A percentile compares a stretch with the other conserved stretches of the same genome.
phyloP scores from a whole-genome alignment of 2,113 vertebrate species.

The Caranx melampygus region DNA sequence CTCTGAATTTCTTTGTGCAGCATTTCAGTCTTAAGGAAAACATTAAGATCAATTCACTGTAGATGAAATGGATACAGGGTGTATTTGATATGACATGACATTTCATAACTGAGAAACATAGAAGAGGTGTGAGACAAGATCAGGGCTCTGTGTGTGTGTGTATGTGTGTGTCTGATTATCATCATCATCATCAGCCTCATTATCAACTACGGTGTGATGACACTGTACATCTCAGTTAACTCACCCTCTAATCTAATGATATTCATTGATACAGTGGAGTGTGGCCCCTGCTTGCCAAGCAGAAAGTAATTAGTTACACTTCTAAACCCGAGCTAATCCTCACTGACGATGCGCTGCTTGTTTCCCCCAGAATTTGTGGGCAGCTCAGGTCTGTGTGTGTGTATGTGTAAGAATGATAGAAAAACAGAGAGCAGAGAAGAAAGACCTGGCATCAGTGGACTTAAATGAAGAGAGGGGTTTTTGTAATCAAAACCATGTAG shows the following conservation, averaged over 20 bases:
- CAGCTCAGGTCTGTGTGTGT: conserved; percentile 22
- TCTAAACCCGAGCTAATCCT: conserved; percentile 66
- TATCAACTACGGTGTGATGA: conserved; percentile 21
- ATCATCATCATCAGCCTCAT: conserved; percentile 9
- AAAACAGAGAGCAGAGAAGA: neutral
- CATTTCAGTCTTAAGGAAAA: no score
- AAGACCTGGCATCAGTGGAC: neutral
- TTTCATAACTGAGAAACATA: neutral
- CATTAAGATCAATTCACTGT: no score
- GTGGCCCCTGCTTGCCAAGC: conserved; percentile 46
- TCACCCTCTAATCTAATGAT: conserved; percentile 55
- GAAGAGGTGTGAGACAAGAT: neutral
- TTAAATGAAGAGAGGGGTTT: no score
- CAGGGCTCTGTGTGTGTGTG: conserved; percentile 1
- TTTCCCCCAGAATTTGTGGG: conserved; percentile 62
- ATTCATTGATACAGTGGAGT: conserved; percentile 69
- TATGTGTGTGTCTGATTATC: neutral
- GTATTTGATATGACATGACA: no score
- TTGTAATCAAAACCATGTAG: no score
- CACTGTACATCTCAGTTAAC: conserved; percentile 46
- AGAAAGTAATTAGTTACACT: conserved; percentile 77
- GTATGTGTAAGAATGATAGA: neutral
- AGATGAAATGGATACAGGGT: no score
- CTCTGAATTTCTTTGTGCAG: no score
- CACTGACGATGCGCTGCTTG: conserved; percentile 36